These are phyloP conservation scores for Lordiphosa collinella DNA, from an alignment of 1,140 invertebrate species.

Conservation along the genomic window DNA sequence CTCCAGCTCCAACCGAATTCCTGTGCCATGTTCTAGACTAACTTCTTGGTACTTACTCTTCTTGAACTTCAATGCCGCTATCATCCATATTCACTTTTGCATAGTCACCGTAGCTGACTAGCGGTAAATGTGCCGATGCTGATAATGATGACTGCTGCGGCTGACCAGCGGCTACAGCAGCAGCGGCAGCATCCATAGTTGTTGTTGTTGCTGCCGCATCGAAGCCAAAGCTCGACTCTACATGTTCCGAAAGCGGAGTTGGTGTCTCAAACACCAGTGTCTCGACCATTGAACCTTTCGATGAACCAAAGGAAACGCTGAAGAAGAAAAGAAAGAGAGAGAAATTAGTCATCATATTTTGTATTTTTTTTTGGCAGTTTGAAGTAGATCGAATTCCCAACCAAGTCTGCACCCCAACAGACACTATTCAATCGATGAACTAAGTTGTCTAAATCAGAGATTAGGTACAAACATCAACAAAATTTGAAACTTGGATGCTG, in stretches of 20 bases:
- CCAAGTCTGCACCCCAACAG: too few species aligned
- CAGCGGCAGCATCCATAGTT: slow-evolving; percentile 46
- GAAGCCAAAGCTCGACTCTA: slow-evolving; percentile 80
- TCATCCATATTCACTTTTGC: slow-evolving; percentile 68
- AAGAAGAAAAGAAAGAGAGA: slow-evolving; percentile 50
- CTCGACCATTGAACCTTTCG: slow-evolving; percentile 96
- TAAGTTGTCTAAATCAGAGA: too few species aligned
- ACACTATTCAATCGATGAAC: too few species aligned
- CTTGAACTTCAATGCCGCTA: slow-evolving; percentile 80
- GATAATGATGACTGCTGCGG: slow-evolving; percentile 14
- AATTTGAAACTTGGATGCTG: too few species aligned
- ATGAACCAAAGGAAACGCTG: slow-evolving; percentile 95
- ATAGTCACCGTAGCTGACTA: slow-evolving; percentile 44
- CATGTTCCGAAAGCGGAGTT: slow-evolving; percentile 85
- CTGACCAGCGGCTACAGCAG: slow-evolving; percentile 46
- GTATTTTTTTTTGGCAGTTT: too few species aligned
- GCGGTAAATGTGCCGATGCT: slow-evolving; percentile 41
- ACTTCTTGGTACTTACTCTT: slow-evolving; percentile 81
- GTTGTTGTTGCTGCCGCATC: slow-evolving; percentile 60
- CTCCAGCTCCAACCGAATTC: too few species aligned
- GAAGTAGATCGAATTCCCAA: too few species aligned
- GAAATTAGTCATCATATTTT: neutral
- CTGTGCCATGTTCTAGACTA: too few species aligned
- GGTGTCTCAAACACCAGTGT: slow-evolving; percentile 93
- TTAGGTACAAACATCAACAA: too few species aligned